phyloP scores from a whole-genome alignment of 2,113 vertebrate genomes.

The Stegostoma tigrinum region DNA sequence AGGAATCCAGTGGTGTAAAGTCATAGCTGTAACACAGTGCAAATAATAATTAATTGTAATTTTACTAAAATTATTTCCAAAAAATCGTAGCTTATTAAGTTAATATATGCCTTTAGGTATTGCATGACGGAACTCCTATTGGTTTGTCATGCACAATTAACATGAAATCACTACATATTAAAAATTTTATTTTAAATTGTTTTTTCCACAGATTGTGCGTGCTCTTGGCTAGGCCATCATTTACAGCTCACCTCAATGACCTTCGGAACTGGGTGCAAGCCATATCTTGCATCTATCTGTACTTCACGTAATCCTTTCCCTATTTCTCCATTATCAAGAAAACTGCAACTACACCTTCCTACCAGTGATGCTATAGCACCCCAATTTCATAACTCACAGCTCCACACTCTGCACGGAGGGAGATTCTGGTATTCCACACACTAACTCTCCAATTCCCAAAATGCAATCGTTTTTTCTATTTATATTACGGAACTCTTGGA shows the following conservation, averaged over 20 bases:
- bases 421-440: background rate
- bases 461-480: background rate
- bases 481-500: background rate
- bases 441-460: background rate
- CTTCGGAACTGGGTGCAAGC: too few relatives aligned
- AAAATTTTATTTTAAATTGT: background rate
- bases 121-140: background rate
- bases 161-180: background rate
- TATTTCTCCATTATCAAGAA: background rate
- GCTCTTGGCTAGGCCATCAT: too few relatives aligned
- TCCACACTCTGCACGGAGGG: background rate
- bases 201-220: too few relatives aligned
- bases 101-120: too few relatives aligned
- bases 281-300: background rate
- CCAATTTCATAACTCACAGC: background rate
- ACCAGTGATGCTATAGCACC: background rate
- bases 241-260: too few relatives aligned
- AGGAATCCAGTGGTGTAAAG: constrained; percentile 95
- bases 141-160: background rate
- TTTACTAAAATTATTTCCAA: constrained; percentile 15
- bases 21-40: constrained; percentile 69
- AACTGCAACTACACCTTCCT: background rate
- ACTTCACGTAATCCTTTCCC: background rate
- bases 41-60: too few relatives aligned
- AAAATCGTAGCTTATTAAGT: background rate